These are phyloP conservation scores for Drosophila kohkoa DNA, from an alignment of 1,140 invertebrate genomes.

Conservation along the genomic window DNA sequence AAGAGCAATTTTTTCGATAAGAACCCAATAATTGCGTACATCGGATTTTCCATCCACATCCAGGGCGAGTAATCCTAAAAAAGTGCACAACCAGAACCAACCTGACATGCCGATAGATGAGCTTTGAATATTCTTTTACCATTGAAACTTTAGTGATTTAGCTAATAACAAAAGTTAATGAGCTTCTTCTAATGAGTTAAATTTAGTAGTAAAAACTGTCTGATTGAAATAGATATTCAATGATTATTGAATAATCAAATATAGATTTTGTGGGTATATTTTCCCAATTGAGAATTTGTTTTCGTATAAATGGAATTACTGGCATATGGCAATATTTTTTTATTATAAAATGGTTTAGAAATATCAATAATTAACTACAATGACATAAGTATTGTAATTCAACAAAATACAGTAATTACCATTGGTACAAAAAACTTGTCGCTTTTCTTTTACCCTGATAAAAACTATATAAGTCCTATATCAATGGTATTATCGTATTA, in stretches of 20 bases:
- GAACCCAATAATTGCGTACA: constrained; percentile 11
- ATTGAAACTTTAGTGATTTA: neutral
- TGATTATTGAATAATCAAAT: neutral
- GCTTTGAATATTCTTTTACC: neutral
- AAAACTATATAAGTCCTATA: no score
- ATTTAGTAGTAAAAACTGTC: neutral
- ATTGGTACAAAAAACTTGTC: no score
- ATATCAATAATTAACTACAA: no score
- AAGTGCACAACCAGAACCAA: neutral
- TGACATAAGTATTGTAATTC: no score
- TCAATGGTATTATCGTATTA: no score
- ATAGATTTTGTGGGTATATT: neutral
- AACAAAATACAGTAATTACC: no score
- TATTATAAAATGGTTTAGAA: no score
- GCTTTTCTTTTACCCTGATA: no score
- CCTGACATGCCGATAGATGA: constrained; percentile 12
- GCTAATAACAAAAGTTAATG: no score
- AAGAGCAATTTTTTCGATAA: constrained; percentile 20
- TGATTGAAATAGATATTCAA: neutral
- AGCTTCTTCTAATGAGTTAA: constrained; percentile 1
- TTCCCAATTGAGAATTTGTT: no score
- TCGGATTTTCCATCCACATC: neutral
- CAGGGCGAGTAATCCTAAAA: neutral
- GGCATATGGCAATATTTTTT: no score
- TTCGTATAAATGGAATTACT: no score